Base-by-base conservation (phyloP, 2,113 vertebrate species). In the Charadrius vociferus region DNA sequence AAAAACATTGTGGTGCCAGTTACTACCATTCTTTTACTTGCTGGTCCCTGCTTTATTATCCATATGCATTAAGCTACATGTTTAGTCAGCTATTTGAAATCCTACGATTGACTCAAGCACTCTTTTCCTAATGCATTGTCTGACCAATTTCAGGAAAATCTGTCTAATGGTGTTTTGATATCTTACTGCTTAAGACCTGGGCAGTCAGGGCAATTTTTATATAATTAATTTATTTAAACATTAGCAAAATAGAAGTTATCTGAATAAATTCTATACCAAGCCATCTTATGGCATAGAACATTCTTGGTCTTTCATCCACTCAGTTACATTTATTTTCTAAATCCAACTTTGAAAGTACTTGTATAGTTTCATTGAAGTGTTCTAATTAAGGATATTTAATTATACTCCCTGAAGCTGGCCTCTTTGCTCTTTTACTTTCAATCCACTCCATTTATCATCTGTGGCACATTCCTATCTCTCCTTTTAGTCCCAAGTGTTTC, bases 371-470 rank as follows among this genome's bases (percentile, higher is more conserved):
- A 70, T 41, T 83, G 63, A 62, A 90, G 45, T 72, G 30, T 30
- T 93, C 29, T 62, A 91, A 95, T 97, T 81, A 91, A 75, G 68
- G 72, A 21, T 90, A 94, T 93, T 71, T 89, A 89, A 86, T 96
- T 93, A 74, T 62, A 70, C 56, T 18, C 17, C 52, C 49, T 68
- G 72, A 88, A 94, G 68, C 47, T 59, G 52, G 39, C n/a, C 72
- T 89, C 62, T 94, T 73, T 91, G 89, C 71, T 94, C 50, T 55
- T 88, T 92, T 78, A 50, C 55, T 91, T 90, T 90, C 43, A 81
- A 11, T 90, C 47, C 23, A 66, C 67, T 88, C 45, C 50, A 80
- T 95, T 96, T 96, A 78, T 89, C 78, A 78, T 78, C 83, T 83
- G 55, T 72, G 90, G 61, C 0, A 0, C n/a, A 58, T 80, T 81